Evolutionary conservation across 1,140 invertebrate species (phyloP).

Genomic region (Sipha flava): DNA sequence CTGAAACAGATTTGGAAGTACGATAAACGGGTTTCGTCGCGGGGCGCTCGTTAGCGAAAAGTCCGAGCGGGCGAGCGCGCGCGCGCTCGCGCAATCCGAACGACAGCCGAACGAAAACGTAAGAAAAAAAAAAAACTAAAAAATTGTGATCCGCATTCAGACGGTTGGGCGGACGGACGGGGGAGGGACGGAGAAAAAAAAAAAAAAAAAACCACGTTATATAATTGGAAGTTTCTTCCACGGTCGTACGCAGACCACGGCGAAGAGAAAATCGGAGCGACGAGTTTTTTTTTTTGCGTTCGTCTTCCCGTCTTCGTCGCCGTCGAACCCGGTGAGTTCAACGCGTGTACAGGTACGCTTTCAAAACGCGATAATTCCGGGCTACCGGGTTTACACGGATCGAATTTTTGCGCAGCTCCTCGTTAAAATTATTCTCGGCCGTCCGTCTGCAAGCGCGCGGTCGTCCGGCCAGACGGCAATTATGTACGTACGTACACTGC

Average conservation of each 20-base stretch:
- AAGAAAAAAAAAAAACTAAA: background rate
- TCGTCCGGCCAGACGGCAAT: background rate
- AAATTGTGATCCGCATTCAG: constrained; percentile 29
- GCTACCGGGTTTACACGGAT: constrained; percentile 3
- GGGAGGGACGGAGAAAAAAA: background rate
- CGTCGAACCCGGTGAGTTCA: constrained; percentile 15
- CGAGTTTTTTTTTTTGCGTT: background rate
- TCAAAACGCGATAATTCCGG: constrained; percentile 12
- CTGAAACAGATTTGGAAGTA: constrained; percentile 16
- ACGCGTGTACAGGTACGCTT: background rate
- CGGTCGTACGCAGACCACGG: too few species aligned
- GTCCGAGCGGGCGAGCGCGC: background rate
- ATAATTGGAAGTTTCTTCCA: constrained; percentile 29
- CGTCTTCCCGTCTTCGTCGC: background rate
- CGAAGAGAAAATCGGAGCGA: constrained; percentile 22
- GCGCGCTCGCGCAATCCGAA: background rate
- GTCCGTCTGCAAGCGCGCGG: background rate
- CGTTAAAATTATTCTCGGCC: constrained; percentile 24
- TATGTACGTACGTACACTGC: background rate
- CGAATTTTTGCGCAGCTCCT: constrained; percentile 12
- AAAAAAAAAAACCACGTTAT: background rate
- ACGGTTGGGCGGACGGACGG: background rate
- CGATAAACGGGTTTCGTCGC: constrained; percentile 23
- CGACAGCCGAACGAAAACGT: background rate
- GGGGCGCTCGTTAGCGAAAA: constrained; percentile 30